Evolutionary conservation across 2,113 vertebrate species (phyloP).

Genomic region (Lophochroa leadbeateri): DNA sequence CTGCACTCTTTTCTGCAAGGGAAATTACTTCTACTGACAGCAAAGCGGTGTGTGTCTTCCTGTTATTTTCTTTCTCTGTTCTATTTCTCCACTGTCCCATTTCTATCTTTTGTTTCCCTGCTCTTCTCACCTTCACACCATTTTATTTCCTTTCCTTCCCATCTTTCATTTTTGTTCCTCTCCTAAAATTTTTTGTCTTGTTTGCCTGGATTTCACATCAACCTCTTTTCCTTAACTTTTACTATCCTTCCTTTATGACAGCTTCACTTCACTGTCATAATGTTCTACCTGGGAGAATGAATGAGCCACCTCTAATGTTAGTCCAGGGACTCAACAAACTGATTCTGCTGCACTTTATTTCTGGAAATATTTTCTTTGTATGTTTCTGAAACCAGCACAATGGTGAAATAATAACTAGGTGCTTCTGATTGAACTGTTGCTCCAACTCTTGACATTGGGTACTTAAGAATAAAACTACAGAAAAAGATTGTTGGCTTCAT

Average conservation of each 20-base stretch:
- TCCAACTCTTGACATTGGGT: slow-evolving; percentile 26
- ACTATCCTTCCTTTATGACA: not conserved
- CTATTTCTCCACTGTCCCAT: not conserved
- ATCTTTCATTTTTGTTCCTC: not conserved
- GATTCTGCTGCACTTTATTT: not conserved
- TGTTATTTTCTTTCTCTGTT: not conserved
- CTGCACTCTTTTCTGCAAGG: slow-evolving; percentile 3
- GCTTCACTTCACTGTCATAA: not conserved
- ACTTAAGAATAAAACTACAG: slow-evolving; percentile 64
- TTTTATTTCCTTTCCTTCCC: not conserved
- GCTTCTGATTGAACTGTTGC: not conserved
- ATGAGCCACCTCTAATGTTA: not conserved
- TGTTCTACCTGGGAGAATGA: not conserved
- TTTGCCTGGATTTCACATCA: not conserved
- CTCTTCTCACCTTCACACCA: not conserved
- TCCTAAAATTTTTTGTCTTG: not conserved
- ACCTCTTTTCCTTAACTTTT: not conserved
- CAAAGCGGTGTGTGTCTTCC: not conserved
- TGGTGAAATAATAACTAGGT: slow-evolving; percentile 9
- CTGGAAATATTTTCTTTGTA: not conserved
- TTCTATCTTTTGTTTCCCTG: not conserved
- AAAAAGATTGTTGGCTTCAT: slow-evolving; percentile 69
- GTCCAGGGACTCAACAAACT: not conserved
- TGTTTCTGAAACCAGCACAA: not conserved
- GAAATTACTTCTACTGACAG: slow-evolving; percentile 21